Evolutionary conservation across 2,797 vertebrate genomes (phyloP), one percentile per base, ranked within the genome.

Genomic region (Cyclopterus lumpus): DNA sequence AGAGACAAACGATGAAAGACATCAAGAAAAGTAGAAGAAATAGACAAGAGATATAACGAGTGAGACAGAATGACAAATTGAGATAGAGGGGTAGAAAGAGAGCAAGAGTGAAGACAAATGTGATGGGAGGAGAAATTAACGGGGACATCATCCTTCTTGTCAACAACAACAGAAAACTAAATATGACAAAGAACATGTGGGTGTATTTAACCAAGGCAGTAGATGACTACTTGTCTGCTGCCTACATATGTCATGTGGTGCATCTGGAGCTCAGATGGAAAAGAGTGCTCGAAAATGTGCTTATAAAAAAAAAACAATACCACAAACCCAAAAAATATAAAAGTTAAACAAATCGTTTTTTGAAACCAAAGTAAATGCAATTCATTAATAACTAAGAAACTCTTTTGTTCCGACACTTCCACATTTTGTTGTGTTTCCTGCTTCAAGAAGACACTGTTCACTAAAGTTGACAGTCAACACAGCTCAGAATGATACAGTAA

Each of bases 181-280:
- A 22, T 38, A 24, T 28, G 40, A 55, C 10, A 44, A 46, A 8
- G 2, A 48, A 16, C 11, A 28, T 34, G 36, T 11, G 3, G 20
- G 34, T 24, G 40, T 14, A 34, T 53, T 28, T 26, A 32, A 51
- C 24, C 34, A 9, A 15, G n/a, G 0, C 7, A 9, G 38, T 1
- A 32, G 20, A 42, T 44, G 22, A 22, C 8, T 3, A 44, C 16
- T 1, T 16, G 11, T 51, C 34, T 59, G 32, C 20, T 62, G 48
- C 24, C 22, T 7, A 22, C 32, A 59, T 16, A 46, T 44, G 34
- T 42, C 14, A 22, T 32, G 53, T 4, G 53, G 24, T 11, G 38
- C 34, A 44, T 68, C 40, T 16, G 32, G 28, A 58, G n/a, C 40
- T 58, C 40, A 68, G 40, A 58, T 58, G 38, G 57, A 12, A 28